phyloP scores from a whole-genome alignment of 1,140 invertebrate genomes.

The Helicoverpa armigera region DNA sequence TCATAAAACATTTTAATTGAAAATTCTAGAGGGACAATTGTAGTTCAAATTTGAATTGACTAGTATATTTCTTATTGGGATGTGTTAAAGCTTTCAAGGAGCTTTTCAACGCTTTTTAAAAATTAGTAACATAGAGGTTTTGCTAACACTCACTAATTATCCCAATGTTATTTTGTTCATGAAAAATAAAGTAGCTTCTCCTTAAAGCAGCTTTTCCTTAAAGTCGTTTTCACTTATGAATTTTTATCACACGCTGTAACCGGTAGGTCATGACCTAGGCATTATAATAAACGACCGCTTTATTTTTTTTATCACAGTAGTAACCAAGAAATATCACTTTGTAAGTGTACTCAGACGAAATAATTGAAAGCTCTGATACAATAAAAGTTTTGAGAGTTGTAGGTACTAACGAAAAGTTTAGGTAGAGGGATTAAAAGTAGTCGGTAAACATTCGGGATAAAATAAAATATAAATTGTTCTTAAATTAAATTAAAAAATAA shows the following conservation, averaged over 20 bases:
- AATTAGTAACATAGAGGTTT: no score
- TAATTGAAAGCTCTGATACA: conserved; percentile 23
- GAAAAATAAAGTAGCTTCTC: neutral
- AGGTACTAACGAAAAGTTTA: neutral
- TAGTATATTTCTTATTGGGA: no score
- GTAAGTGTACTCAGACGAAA: conserved; percentile 6
- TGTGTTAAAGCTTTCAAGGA: no score
- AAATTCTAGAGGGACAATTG: no score
- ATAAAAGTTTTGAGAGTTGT: conserved; percentile 21
- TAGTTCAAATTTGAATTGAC: no score
- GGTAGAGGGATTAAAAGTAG: neutral
- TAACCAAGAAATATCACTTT: conserved; percentile 1
- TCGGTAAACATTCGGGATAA: conserved; percentile 21
- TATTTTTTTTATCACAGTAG: conserved; percentile 1
- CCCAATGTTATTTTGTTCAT: no score
- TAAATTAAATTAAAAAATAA: conserved; percentile 53
- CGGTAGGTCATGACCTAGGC: conserved; percentile 5
- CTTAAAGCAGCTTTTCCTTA: neutral
- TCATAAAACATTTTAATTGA: neutral
- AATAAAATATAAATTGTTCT: conserved; percentile 23
- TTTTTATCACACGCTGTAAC: conserved; percentile 1
- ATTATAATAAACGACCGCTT: neutral
- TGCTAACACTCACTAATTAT: no score
- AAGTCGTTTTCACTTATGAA: neutral
- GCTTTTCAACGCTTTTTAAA: no score